phyloP scores from a whole-genome alignment of 2,888 invertebrate genomes.

The Agrilus cyanescens region DNA sequence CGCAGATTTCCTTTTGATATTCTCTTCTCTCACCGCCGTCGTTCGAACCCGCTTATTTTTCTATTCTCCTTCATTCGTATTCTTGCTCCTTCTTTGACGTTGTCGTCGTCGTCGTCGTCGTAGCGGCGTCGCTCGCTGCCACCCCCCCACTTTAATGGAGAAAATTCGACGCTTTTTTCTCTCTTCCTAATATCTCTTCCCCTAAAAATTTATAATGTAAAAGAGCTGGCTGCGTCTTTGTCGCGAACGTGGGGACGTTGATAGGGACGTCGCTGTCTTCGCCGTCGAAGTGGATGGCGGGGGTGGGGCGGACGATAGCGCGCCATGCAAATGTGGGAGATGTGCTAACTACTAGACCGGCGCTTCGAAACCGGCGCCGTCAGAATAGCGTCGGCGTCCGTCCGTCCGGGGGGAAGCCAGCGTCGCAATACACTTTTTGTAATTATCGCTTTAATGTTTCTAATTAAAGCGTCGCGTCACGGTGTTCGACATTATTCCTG shows the following conservation, averaged over 20 bases:
- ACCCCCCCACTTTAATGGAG: conserved; percentile 26
- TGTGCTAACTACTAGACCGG: conserved; percentile 37
- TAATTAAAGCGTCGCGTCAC: too few relatives aligned
- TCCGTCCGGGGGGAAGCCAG: conserved; percentile 27
- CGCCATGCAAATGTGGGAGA: conserved; percentile 38
- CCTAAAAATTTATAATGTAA: conserved; percentile 30
- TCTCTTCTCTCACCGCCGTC: background rate
- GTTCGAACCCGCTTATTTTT: too few relatives aligned
- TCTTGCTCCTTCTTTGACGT: conserved; percentile 18
- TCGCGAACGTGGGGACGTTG: conserved; percentile 19
- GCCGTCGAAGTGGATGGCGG: conserved; percentile 20
- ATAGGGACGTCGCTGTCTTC: conserved; percentile 23
- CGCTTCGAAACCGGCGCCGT: conserved; percentile 31
- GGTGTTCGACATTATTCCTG: background rate
- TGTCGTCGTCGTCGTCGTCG: conserved; percentile 20
- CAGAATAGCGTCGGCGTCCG: conserved; percentile 36
- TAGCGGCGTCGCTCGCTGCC: conserved; percentile 17
- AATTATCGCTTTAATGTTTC: conserved; percentile 23
- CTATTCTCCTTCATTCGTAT: background rate
- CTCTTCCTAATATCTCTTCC: conserved; percentile 19
- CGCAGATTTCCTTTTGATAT: too few relatives aligned
- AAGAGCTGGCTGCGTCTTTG: conserved; percentile 25
- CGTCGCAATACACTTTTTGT: conserved; percentile 30
- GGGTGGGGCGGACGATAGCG: conserved; percentile 28
- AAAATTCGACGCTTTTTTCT: conserved; percentile 28